phyloP scores from a whole-genome alignment of 2,888 invertebrate species.

The Hecatera dysodea region DNA sequence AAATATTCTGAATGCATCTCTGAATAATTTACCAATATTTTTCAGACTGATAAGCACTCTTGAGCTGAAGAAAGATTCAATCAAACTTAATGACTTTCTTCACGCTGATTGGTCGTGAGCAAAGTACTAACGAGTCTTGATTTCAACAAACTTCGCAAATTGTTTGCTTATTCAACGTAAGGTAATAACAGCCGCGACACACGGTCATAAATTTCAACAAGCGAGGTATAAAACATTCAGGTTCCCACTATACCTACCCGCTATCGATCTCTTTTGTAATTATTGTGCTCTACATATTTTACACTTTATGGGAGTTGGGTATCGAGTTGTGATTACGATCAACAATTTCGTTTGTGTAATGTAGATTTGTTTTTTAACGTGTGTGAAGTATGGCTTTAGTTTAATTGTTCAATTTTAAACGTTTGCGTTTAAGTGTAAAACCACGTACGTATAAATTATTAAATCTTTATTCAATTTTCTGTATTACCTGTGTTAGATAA shows the following conservation, averaged over 20 bases:
- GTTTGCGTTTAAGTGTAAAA: not conserved
- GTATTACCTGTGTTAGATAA: not conserved
- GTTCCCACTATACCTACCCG: constrained; percentile 50
- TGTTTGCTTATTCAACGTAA: constrained; percentile 75
- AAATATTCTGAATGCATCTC: constrained; percentile 42
- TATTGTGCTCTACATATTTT: constrained; percentile 64
- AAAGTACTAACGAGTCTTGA: constrained; percentile 76
- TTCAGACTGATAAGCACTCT: constrained; percentile 51
- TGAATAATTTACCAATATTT: constrained; percentile 54
- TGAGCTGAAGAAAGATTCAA: constrained; percentile 61
- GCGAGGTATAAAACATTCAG: constrained; percentile 58
- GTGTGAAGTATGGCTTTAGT: constrained; percentile 8
- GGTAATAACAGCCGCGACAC: constrained; percentile 66
- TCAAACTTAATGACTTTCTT: constrained; percentile 75
- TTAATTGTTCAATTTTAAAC: constrained; percentile 23
- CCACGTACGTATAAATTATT: constrained; percentile 6
- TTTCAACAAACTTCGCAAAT: constrained; percentile 74
- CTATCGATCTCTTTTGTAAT: constrained; percentile 63
- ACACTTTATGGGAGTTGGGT: constrained; percentile 57
- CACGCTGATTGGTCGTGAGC: constrained; percentile 75
- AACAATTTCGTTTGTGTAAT: constrained; percentile 49
- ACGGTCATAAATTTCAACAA: constrained; percentile 61
- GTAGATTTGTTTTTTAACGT: constrained; percentile 48
- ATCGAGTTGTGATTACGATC: constrained; percentile 57
- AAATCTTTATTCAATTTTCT: not conserved